phyloP scores from a whole-genome alignment of 2,113 vertebrate species.

The Siniperca chuatsi region DNA sequence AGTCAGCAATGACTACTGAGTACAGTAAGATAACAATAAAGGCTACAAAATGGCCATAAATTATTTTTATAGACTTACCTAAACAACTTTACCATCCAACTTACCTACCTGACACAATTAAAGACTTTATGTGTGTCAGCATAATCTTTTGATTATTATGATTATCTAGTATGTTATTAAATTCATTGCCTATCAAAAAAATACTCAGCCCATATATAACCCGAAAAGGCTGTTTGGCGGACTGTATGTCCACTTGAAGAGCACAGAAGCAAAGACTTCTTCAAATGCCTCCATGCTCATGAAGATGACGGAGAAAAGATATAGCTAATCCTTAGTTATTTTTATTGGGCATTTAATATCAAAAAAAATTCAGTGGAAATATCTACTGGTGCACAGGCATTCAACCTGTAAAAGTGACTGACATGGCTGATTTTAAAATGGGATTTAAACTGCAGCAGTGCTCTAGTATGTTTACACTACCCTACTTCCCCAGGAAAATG shows the following conservation, averaged over 20 bases:
- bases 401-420: background rate
- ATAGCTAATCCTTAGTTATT: background rate
- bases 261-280: background rate
- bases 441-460: conserved; percentile 18
- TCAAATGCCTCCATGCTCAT: background rate
- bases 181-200: background rate
- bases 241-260: background rate
- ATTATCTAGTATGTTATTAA: background rate
- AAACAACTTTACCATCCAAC: background rate
- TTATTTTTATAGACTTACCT: background rate
- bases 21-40: background rate
- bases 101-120: background rate
- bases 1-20: background rate
- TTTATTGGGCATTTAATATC: conserved; percentile 20
- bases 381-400: background rate
- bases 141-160: conserved; percentile 1
- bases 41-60: background rate
- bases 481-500: conserved; percentile 5
- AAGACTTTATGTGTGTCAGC: background rate
- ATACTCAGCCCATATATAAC: background rate
- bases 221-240: background rate
- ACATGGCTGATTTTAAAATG: conserved; percentile 4
- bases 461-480: conserved; percentile 8
- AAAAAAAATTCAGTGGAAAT: background rate
- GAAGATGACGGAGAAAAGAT: background rate